phyloP scores from a whole-genome alignment of 2,113 vertebrate species.

The Salvelinus sp. region DNA sequence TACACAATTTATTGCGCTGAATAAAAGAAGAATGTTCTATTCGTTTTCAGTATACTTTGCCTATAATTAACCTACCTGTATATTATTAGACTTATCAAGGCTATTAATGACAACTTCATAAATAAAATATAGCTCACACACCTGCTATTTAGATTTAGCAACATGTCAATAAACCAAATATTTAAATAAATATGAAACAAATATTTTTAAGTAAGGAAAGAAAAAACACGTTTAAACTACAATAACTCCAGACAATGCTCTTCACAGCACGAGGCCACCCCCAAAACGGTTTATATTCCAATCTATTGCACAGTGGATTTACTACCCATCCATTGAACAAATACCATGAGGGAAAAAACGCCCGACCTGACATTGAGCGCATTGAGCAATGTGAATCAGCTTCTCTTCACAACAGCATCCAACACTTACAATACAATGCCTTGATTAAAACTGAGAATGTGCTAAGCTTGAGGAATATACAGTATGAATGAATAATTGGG shows the following conservation, averaged over 20 bases:
- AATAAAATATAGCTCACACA: background rate
- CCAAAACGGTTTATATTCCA: background rate
- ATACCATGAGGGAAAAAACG: constrained; percentile 10
- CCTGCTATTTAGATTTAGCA: background rate
- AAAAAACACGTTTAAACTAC: background rate
- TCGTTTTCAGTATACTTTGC: background rate
- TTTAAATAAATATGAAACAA: background rate
- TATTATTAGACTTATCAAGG: background rate
- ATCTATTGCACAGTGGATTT: background rate
- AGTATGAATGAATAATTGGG: background rate
- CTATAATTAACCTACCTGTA: too few relatives aligned
- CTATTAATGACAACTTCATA: background rate
- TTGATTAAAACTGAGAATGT: background rate
- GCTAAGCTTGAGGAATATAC: background rate
- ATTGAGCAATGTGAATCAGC: constrained; percentile 3
- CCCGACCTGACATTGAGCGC: constrained; percentile 73
- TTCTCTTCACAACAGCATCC: background rate
- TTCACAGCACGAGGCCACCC: background rate
- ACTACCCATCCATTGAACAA: constrained; percentile 3
- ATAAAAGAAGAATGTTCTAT: background rate
- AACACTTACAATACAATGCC: background rate
- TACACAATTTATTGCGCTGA: background rate
- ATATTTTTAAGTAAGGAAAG: too few relatives aligned
- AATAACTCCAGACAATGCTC: background rate
- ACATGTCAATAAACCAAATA: background rate